These are phyloP conservation scores for Perizoma affinitatum DNA, from an alignment of 2,888 invertebrate genomes.

Conservation along the genomic window DNA sequence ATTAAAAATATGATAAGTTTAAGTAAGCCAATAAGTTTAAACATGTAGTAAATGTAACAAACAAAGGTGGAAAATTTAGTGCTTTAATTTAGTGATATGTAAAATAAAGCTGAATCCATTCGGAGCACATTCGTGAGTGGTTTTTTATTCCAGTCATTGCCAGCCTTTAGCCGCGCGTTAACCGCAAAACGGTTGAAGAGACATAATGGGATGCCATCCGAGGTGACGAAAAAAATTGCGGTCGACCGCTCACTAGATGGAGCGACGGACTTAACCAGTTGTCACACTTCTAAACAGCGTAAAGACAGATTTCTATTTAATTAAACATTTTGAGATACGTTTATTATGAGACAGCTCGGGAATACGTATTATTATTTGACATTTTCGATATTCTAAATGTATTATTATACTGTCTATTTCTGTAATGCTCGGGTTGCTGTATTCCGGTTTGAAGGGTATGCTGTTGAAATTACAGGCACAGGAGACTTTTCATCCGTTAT, in stretches of 20 bases:
- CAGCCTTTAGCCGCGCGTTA: constrained; percentile 38
- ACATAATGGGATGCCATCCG: constrained; percentile 36
- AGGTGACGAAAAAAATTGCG: constrained; percentile 39
- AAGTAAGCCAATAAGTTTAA: too few species aligned
- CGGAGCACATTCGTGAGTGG: constrained; percentile 34
- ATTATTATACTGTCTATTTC: too few species aligned
- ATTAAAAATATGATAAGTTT: too few species aligned
- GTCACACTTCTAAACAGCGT: constrained; percentile 10
- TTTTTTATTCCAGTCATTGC: constrained; percentile 40
- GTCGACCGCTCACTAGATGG: constrained; percentile 37
- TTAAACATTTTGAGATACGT: too few species aligned
- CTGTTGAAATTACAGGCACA: too few species aligned
- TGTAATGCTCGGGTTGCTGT: too few species aligned
- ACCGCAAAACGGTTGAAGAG: constrained; percentile 35
- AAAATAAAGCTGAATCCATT: constrained; percentile 34
- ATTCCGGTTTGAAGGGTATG: too few species aligned
- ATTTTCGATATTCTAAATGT: too few species aligned
- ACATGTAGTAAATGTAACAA: background rate
- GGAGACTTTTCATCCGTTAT: too few species aligned
- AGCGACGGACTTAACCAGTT: constrained; percentile 25
- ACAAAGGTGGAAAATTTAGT: constrained; percentile 16
- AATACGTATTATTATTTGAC: too few species aligned
- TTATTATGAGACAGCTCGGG: too few species aligned
- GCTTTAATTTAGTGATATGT: constrained; percentile 28
- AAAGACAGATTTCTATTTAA: background rate